Evolutionary conservation across 2,888 invertebrate genomes (phyloP), one percentile per base, ranked within the genome.

Genomic region (Cerceris rybyensis): DNA sequence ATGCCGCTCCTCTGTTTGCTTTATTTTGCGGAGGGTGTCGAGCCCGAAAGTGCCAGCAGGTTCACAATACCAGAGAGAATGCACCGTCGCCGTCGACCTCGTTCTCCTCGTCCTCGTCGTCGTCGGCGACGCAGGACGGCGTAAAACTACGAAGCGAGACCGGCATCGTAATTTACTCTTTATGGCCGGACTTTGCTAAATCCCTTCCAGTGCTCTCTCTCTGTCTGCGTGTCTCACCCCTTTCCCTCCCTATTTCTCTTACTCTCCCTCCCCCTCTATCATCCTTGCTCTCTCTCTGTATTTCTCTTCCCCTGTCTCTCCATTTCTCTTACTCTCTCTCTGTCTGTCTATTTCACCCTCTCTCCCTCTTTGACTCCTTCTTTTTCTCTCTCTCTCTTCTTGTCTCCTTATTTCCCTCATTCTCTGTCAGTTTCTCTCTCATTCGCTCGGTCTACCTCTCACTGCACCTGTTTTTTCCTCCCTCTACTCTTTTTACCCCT

Each of bases 91-190:
- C 42, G 68, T 17, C 71, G 66, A 69, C 65, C 76, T 66, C 64
- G 61, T 60, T 8, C n/a, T 41, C 77, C 42, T 52, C 61, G 42
- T 0, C 41, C 58, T 39, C 70, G 65, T 67, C 64, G 78, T 66
- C 64, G 61, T 61, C 70, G 70, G n/a, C 65, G 16, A 52, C 17
- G 43, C 39, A 55, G 80, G 75, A 59, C 78, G 82, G 78, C 83
- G 88, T 86, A 88, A 88, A 88, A 89, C 87, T 88, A 85, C 78
- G 83, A 88, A 88, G 83, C 88, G 88, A 87, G 85, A 87, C 86
- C 83, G 81, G 88, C 87, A 87, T 88, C 88, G 88, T 89, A 88
- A 89, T 89, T 89, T 88, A 89, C 85, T 87, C 88, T 89, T 89
- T 89, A 89, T 86, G 86, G 84, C 81, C 80, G 86, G 89, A 88